Conservation (phyloP, 1,140 invertebrate genomes). For the Tetramorium alpestre region DNA sequence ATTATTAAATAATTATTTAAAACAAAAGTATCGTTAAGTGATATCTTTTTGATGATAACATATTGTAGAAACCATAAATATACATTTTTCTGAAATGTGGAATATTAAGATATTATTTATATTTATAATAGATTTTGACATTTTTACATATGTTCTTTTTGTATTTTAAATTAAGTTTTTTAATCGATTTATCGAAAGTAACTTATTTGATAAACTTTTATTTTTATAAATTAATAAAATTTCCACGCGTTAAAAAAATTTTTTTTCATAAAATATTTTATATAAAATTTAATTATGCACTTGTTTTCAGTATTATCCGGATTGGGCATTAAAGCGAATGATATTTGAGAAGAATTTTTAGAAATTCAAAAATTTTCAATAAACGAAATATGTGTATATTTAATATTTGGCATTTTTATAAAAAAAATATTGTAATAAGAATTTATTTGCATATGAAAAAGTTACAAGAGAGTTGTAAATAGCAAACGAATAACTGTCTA, state of each 20-base stretch:
- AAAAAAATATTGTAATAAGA: background rate
- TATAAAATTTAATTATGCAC: background rate
- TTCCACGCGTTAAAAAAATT: background rate
- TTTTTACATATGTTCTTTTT: background rate
- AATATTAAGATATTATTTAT: slow-evolving; percentile 17
- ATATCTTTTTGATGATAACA: slow-evolving; percentile 21
- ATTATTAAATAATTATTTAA: slow-evolving; percentile 34
- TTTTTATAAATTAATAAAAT: background rate
- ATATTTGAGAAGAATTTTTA: background rate
- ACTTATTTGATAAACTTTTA: background rate
- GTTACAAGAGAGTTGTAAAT: background rate
- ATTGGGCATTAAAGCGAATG: background rate
- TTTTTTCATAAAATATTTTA: background rate
- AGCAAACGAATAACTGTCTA: background rate
- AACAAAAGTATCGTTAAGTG: background rate
- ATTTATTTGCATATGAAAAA: background rate
- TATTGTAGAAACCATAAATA: slow-evolving; percentile 32
- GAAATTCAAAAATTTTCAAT: background rate
- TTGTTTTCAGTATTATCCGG: background rate
- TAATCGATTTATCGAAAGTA: background rate
- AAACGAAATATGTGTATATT: background rate
- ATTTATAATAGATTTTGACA: background rate
- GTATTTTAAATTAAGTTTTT: background rate
- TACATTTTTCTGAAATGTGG: slow-evolving; percentile 30
- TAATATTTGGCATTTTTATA: background rate